Base-by-base conservation (phyloP, 2,888 invertebrate species). In the Dioctria linearis region DNA sequence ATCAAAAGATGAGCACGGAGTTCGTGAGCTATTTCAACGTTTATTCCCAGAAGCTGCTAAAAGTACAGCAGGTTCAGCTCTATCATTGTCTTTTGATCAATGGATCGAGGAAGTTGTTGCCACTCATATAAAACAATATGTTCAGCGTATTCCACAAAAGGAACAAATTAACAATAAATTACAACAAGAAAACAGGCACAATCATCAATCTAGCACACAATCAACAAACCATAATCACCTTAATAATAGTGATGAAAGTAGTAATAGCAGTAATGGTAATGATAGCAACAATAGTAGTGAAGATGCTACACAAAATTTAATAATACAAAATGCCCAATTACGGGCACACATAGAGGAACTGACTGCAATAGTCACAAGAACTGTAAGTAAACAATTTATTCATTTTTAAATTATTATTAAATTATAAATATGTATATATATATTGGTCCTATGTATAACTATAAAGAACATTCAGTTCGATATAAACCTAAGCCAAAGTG, bases 361-460 rank as follows among this genome's bases (percentile, higher is more conserved):
- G 86, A 94, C 94, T 88, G 91, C 90, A 85, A 92, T 94, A 84
- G 94, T 95, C 83, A 92, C 93, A 84, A 94, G 95, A 86, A 95
- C 95, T 84, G 95, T 95, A 87, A 91, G 92, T 90, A 25, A 43
- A 0, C 0, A 9, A 9, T 37, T 11, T 40, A 6, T 40, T 40
- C 1, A n/a, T 54, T 11, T 8, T 57, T 54, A 59, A 65, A 5
- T 40, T 3, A 61, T 42, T 46, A 13, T 25, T 78, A n/a, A 11
- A 66, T 80, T 54, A 80, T 25, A 25, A 25, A 25, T 25, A 25
- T 0, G 25, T 25, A 25, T 25, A 25, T 25, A 25, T 25, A 25
- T 25, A 25, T 25, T 25, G 25, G 25, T 25, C 25, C 25, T 25
- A 25, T 25, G 25, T 2, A 25, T 25, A 25, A 25, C 25, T 25